These are phyloP conservation scores for Beaufortia kweichowensis DNA, from an alignment of 2,113 vertebrate genomes.

Conservation along the genomic window DNA sequence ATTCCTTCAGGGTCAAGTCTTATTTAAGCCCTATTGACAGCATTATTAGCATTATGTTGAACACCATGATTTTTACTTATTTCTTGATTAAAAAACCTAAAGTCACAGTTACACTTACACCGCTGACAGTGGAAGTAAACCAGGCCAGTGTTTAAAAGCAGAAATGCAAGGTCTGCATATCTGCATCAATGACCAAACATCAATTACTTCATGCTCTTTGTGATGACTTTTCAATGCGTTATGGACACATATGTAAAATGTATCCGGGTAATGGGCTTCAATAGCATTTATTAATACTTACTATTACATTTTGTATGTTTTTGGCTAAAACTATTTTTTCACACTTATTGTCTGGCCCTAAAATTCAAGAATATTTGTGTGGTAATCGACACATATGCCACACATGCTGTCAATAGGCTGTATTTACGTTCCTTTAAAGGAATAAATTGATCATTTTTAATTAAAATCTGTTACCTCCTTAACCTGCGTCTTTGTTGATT, in stretches of 20 bases:
- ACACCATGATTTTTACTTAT: not conserved
- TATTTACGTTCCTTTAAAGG: not conserved
- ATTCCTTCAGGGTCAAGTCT: not conserved
- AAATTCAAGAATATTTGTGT: not conserved
- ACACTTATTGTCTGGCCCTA: not conserved
- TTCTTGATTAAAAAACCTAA: not conserved
- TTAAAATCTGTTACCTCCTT: constrained; percentile 17
- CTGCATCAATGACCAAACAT: not conserved
- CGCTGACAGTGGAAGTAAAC: not conserved
- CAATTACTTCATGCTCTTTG: too few species aligned
- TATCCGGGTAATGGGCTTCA: too few species aligned
- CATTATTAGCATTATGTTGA: not conserved
- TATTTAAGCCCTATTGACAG: not conserved
- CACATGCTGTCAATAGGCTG: not conserved
- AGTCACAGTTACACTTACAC: not conserved
- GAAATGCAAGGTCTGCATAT: not conserved
- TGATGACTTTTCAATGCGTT: too few species aligned
- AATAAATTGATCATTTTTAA: not conserved
- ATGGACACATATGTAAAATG: too few species aligned
- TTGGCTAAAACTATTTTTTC: too few species aligned
- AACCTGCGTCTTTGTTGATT: not conserved
- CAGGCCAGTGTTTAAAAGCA: not conserved
- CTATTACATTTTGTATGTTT: too few species aligned
- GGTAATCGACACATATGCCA: not conserved
- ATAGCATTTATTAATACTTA: too few species aligned